Conservation (phyloP, 1,140 invertebrate genomes). For the Nymphalis io region DNA sequence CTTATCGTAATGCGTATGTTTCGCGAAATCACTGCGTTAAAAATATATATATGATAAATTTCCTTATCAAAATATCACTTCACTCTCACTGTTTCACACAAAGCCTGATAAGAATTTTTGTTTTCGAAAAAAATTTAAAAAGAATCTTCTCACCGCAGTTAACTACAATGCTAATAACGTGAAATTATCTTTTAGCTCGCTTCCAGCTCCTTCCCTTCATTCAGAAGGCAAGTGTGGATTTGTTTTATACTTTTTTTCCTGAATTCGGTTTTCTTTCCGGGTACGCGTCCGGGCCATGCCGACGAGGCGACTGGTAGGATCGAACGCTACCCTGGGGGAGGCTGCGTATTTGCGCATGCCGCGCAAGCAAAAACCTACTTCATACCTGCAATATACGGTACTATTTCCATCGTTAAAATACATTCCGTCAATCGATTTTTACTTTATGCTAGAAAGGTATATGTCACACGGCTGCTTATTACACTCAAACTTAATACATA, state of each 20-base stretch:
- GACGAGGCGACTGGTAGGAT: constrained; percentile 76
- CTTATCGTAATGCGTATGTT: constrained; percentile 43
- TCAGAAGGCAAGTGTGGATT: constrained; percentile 69
- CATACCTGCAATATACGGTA: constrained; percentile 42
- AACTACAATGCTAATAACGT: constrained; percentile 70
- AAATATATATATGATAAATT: constrained; percentile 22
- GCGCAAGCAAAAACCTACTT: constrained; percentile 39
- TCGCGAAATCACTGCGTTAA: constrained; percentile 30
- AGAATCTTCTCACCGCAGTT: constrained; percentile 63
- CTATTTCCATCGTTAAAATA: constrained; percentile 34
- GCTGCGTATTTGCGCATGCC: constrained; percentile 64
- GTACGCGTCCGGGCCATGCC: constrained; percentile 68
- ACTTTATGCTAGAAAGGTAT: constrained; percentile 35
- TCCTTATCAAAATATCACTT: constrained; percentile 35
- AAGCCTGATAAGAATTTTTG: constrained; percentile 2
- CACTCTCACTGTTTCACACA: constrained; percentile 41
- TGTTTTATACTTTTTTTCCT: constrained; percentile 46
- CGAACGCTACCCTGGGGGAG: constrained; percentile 76
- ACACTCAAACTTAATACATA: constrained; percentile 42
- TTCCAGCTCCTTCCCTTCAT: constrained; percentile 65
- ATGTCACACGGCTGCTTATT: constrained; percentile 27
- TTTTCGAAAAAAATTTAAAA: constrained; percentile 33
- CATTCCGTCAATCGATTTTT: constrained; percentile 49
- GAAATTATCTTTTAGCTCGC: constrained; percentile 52
- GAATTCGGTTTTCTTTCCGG: constrained; percentile 47